These are phyloP conservation scores for Artemia sinica DNA, from an alignment of 2,888 invertebrate genomes.

Conservation along the genomic window DNA sequence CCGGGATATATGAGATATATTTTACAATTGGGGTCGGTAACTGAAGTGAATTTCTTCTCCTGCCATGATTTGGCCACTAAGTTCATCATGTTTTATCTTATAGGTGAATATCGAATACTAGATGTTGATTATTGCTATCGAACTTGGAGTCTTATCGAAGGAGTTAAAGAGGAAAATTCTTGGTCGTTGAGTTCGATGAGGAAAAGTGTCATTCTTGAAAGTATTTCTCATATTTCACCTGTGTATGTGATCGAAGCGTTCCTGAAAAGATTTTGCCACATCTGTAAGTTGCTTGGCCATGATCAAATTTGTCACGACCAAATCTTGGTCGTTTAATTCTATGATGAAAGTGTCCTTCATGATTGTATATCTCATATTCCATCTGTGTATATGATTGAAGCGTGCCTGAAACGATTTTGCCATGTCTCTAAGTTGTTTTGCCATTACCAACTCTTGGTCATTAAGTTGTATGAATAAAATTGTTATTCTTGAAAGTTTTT, in stretches of 20 bases:
- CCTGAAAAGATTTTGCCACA: not conserved
- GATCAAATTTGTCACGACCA: not conserved
- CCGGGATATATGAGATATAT: too few relatives aligned
- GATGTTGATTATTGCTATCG: conserved; percentile 3
- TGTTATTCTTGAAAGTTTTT: not conserved
- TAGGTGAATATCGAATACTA: conserved; percentile 3
- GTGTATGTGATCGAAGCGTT: not conserved
- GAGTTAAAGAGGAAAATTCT: not conserved
- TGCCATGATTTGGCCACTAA: too few relatives aligned
- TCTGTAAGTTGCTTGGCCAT: not conserved
- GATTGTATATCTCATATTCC: not conserved
- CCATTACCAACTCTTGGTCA: not conserved
- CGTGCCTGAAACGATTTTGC: not conserved
- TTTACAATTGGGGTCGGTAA: too few relatives aligned
- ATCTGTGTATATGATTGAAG: not conserved
- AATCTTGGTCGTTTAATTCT: not conserved
- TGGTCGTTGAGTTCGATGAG: not conserved
- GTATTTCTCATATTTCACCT: not conserved
- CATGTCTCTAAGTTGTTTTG: not conserved
- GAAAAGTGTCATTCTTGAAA: not conserved
- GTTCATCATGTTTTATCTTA: not conserved
- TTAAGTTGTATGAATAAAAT: not conserved
- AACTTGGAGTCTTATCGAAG: not conserved
- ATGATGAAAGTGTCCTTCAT: not conserved
- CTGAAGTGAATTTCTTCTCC: too few relatives aligned